These are phyloP conservation scores for Florisuga fusca DNA, from an alignment of 2,797 vertebrate genomes.

Conservation along the genomic window DNA sequence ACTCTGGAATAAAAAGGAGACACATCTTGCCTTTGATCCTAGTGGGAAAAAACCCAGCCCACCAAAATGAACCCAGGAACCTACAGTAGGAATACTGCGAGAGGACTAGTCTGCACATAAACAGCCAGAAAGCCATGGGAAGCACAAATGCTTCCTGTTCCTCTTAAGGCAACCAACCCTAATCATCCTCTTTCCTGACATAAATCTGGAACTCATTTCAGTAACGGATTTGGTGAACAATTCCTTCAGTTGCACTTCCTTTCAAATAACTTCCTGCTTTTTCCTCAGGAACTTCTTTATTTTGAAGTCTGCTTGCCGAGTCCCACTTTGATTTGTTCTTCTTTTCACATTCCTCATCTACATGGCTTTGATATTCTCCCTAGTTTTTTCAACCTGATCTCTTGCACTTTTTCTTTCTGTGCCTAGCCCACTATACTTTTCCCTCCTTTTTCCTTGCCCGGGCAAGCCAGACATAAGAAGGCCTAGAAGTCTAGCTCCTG, in stretches of 20 bases:
- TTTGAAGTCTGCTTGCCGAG: neutral
- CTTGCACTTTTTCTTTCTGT: neutral
- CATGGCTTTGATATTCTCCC: neutral
- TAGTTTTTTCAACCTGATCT: neutral
- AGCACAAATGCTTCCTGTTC: neutral
- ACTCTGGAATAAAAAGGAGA: neutral
- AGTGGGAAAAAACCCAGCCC: no score
- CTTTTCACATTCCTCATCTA: neutral
- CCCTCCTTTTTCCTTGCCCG: neutral
- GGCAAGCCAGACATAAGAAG: neutral
- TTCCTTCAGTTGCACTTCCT: neutral
- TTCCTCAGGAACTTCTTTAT: neutral
- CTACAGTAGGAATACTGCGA: rapidly evolving
- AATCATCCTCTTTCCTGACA: neutral
- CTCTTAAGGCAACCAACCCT: neutral
- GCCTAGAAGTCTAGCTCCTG: neutral
- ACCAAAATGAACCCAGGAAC: neutral
- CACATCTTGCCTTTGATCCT: neutral
- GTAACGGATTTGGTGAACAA: neutral
- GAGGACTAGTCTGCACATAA: neutral
- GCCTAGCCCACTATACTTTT: neutral
- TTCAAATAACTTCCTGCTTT: neutral
- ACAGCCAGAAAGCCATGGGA: neutral
- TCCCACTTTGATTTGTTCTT: neutral
- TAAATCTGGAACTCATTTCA: neutral